These are phyloP conservation scores for Electrophaes corylata DNA, from an alignment of 2,888 invertebrate genomes.

Conservation along the genomic window DNA sequence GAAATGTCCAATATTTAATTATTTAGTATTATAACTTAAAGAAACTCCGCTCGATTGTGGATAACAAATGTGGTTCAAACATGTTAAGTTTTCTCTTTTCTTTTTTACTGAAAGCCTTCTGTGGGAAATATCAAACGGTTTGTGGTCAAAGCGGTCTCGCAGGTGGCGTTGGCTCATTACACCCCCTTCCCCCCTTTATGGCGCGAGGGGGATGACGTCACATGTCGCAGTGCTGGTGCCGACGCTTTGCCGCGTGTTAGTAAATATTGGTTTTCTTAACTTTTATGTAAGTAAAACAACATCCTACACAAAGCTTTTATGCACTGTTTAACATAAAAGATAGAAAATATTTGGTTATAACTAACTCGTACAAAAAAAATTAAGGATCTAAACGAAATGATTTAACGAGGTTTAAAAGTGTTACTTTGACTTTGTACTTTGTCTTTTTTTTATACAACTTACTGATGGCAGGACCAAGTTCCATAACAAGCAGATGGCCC, in stretches of 20 bases:
- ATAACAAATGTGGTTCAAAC: neutral
- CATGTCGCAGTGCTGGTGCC: slow-evolving; percentile 66
- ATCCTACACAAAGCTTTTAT: neutral
- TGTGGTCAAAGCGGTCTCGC: slow-evolving; percentile 51
- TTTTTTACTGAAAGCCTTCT: slow-evolving; percentile 26
- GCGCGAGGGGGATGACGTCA: slow-evolving; percentile 56
- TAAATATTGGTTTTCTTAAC: slow-evolving; percentile 16
- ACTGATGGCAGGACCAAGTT: too few relatives aligned
- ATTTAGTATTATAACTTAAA: neutral
- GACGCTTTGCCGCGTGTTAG: slow-evolving; percentile 32
- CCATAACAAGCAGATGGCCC: too few relatives aligned
- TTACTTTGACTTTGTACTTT: too few relatives aligned
- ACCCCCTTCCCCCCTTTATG: slow-evolving; percentile 27
- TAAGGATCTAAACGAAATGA: too few relatives aligned
- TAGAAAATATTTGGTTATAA: neutral
- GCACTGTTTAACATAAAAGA: neutral
- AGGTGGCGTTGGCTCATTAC: slow-evolving; percentile 50
- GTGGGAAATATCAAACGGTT: slow-evolving; percentile 43
- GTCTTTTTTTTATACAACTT: too few relatives aligned
- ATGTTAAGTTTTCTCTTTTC: slow-evolving; percentile 1
- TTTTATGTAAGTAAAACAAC: slow-evolving; percentile 10
- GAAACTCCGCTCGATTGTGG: neutral
- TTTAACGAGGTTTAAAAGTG: too few relatives aligned
- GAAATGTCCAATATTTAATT: too few relatives aligned
- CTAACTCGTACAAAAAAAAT: neutral